A percentile compares a stretch with the other conserved stretches of the same genome.
Conservation (phyloP, 2,888 invertebrate species). For the Nesidiocoris tenuis region DNA sequence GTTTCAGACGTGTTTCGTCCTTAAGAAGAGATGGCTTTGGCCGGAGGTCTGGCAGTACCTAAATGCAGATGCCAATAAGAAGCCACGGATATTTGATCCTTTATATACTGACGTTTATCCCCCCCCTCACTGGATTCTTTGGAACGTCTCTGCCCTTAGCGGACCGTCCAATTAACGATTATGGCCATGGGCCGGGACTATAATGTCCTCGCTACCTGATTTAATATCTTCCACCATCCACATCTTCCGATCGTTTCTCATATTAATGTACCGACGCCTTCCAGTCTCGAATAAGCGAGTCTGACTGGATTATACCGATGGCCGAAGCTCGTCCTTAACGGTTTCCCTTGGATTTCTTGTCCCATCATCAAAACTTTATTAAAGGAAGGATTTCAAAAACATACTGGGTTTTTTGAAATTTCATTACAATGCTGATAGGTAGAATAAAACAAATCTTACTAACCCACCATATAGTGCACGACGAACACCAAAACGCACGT, state of each 20-base stretch:
- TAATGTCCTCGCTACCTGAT: slow-evolving; percentile 34
- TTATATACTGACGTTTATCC: not conserved
- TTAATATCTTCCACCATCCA: slow-evolving; percentile 31
- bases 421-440: no score
- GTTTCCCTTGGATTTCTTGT: slow-evolving; percentile 7
- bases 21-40: no score
- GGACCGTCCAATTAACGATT: slow-evolving; percentile 39
- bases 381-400: no score
- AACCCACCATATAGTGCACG: no score
- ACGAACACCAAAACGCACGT: no score
- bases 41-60: slow-evolving; percentile 14
- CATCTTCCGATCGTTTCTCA: slow-evolving; percentile 29
- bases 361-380: not conserved
- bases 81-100: not conserved
- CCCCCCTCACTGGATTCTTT: not conserved
- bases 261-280: slow-evolving; percentile 33
- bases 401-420: no score
- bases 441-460: no score
- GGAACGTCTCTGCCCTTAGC: not conserved
- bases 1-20: no score
- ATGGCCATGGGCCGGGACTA: slow-evolving; percentile 37
- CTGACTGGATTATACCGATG: not conserved
- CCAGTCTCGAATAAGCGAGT: slow-evolving; percentile 11
- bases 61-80: slow-evolving; percentile 36
- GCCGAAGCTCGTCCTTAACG: not conserved